Percentiles rank a stretch among this genome's conserved stretches.
phyloP scores from a whole-genome alignment of 2,797 vertebrate genomes.

The Alectoris magna region DNA sequence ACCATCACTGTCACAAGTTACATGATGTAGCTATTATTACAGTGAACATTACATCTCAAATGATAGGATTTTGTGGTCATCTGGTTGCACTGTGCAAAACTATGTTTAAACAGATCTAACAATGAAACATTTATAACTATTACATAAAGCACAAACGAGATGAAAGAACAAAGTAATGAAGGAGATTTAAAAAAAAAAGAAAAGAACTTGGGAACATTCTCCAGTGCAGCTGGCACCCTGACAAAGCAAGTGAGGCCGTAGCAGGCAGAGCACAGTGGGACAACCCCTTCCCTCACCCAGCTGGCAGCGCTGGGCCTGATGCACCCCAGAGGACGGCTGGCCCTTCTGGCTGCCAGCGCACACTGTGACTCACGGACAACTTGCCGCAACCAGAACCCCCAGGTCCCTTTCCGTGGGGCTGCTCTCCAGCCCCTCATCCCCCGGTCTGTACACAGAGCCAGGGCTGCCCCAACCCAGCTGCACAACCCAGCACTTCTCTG shows the following conservation, averaged over 20 bases:
- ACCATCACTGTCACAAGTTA: constrained; percentile 43
- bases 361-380: too few species aligned
- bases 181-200: background rate
- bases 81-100: background rate
- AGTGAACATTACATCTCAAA: constrained; percentile 12
- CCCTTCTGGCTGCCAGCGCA: too few species aligned
- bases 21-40: constrained; percentile 30
- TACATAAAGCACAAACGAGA: constrained; percentile 17
- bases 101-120: constrained; percentile 45
- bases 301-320: too few species aligned
- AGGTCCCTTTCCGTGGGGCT: too few species aligned
- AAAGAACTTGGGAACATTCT: background rate
- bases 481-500: too few species aligned
- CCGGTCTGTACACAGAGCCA: too few species aligned
- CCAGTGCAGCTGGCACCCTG: background rate
- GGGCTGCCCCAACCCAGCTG: too few species aligned
- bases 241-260: background rate
- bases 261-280: too few species aligned
- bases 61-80: constrained; percentile 44
- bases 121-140: constrained; percentile 31
- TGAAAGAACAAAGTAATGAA: constrained; percentile 21
- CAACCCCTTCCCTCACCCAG: too few species aligned
- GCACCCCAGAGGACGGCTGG: too few species aligned
- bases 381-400: too few species aligned
- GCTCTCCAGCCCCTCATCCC: too few species aligned